Base-by-base conservation (phyloP, 2,888 invertebrate species). In the Zonitis immaculata region DNA sequence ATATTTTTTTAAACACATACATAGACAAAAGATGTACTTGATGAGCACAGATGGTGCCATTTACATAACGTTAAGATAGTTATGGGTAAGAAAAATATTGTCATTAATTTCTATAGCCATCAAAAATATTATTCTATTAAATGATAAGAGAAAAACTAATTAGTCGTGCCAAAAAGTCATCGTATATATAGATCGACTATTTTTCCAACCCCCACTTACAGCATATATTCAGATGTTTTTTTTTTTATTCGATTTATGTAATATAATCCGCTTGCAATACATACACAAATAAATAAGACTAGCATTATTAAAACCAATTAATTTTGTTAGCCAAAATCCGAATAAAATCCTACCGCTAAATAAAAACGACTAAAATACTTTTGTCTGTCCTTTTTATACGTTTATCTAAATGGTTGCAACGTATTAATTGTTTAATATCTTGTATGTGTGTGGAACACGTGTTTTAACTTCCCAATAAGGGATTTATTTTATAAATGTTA, bases 381-480 rank as follows among this genome's bases (percentile, higher is more conserved):
- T 56, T 58, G 52, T 56, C 57, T 47, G 54, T 63, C 63, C 61
- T 60, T 60, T 63, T 35, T 25, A 25, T 25, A 25, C 3, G 3
- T 61, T 51, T 48, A 52, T 49, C 51, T 49, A 51, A 53, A 56
- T n/a, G n/a, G 54, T 54, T 59, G 59, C 52, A 55, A 66, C 60
- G 69, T 69, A 74, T 74, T 74, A 73, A 74, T 73, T 73, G 74
- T 73, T 73, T 73, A 73, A 75, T 75, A 75, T 75, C 73, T 74
- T 73, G 63, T 53, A 44, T 35, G 35, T 35, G 62, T 64, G 71
- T n/a, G n/a, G 64, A 72, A 72, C 74, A 73, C 73, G 73, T 73
- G 74, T 73, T 73, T 70, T 66, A 70, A 70, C 73, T 68, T 61
- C 69, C 67, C n/a, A 69, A 71, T 71, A 67, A 68, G 68, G 73